A percentile compares a stretch with the other conserved stretches of the same genome.
Conservation (phyloP, 1,140 invertebrate genomes). For the Neodiprion pinetum region DNA sequence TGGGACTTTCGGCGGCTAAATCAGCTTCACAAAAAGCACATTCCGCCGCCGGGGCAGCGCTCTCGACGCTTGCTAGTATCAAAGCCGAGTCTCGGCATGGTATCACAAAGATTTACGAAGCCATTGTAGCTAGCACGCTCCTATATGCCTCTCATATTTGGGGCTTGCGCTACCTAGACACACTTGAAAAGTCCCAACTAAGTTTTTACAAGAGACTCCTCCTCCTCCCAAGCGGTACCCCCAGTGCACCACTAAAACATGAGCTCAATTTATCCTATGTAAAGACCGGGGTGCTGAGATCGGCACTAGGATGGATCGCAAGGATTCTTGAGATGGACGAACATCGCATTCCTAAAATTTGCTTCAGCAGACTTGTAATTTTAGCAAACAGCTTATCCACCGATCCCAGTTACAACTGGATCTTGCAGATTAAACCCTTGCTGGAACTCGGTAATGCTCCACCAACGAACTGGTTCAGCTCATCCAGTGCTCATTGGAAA, state of each 20-base stretch:
- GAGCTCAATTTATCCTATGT: neutral
- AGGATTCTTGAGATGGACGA: conserved; percentile 11
- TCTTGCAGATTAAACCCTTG: too few relatives aligned
- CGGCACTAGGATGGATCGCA: conserved; percentile 7
- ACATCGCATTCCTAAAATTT: conserved; percentile 12
- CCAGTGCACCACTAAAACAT: neutral
- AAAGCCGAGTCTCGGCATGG: conserved; percentile 23
- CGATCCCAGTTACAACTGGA: too few relatives aligned
- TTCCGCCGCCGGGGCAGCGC: conserved; percentile 10
- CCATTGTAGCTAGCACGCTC: conserved; percentile 17
- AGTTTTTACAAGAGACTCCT: conserved; percentile 25
- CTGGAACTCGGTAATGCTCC: too few relatives aligned
- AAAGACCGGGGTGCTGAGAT: neutral
- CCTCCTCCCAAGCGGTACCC: conserved; percentile 17
- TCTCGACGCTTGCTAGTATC: neutral
- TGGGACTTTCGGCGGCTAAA: conserved; percentile 7
- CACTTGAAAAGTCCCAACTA: conserved; percentile 17
- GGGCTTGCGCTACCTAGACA: conserved; percentile 20
- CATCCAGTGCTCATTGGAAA: too few relatives aligned
- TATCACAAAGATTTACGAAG: conserved; percentile 17
- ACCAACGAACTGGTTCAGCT: too few relatives aligned
- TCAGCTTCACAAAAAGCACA: conserved; percentile 13
- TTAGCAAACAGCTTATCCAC: too few relatives aligned
- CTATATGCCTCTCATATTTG: conserved; percentile 22
- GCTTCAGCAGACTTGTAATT: neutral